Evolutionary conservation across 2,888 invertebrate species (phyloP).

Genomic region (Lamellibrachia columna): DNA sequence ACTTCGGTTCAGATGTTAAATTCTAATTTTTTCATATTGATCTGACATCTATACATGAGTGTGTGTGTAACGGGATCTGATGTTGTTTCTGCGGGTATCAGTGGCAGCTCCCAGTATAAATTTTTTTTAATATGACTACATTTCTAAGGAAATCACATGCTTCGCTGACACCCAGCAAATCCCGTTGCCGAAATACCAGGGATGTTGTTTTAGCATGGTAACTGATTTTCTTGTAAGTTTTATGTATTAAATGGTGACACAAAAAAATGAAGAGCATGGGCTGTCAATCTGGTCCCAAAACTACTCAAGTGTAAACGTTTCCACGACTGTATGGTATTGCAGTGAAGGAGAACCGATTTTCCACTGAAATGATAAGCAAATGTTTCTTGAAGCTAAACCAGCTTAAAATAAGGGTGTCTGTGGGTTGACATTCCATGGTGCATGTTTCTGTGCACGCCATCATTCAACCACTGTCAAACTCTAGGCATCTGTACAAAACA

Average conservation of each 20-base stretch:
- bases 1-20: background rate
- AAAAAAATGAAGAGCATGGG: too few relatives aligned
- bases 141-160: background rate
- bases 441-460: background rate
- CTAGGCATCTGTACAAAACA: conserved; percentile 16
- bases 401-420: background rate
- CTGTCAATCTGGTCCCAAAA: too few relatives aligned
- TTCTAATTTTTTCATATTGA: background rate
- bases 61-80: background rate
- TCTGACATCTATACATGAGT: background rate
- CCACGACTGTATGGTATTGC: background rate
- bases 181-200: background rate
- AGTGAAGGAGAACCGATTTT: background rate
- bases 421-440: background rate
- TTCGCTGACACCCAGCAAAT: background rate
- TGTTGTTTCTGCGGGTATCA: background rate
- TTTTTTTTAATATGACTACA: background rate
- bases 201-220: background rate
- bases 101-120: background rate
- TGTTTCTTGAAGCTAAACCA: background rate
- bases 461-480: background rate
- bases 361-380: background rate
- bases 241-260: too few relatives aligned
- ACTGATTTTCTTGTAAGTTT: too few relatives aligned
- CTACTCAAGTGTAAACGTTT: too few relatives aligned